A percentile compares a stretch with the other conserved stretches of the same genome.
Evolutionary conservation across 2,888 invertebrate species (phyloP).

Genomic region (Yponomeuta sedellus): DNA sequence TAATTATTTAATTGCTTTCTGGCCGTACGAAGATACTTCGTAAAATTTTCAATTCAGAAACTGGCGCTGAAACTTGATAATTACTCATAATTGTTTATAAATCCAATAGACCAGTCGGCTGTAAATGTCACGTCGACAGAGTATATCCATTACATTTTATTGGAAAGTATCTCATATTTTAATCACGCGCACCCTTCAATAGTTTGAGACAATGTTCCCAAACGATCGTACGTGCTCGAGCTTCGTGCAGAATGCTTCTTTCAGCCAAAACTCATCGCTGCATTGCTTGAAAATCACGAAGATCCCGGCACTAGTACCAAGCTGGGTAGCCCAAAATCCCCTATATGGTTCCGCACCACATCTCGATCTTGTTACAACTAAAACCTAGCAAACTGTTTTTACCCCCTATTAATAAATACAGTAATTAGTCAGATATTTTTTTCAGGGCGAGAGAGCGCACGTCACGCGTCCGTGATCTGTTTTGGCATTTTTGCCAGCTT

Average conservation of each 20-base stretch:
- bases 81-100: not conserved
- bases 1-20: no score
- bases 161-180: not conserved
- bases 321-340: no score
- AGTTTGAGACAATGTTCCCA: conserved; percentile 13
- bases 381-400: no score
- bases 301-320: not conserved
- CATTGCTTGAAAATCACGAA: not conserved
- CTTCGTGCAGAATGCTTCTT: not conserved
- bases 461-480: no score
- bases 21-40: no score
- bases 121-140: not conserved
- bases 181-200: not conserved
- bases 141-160: not conserved
- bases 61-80: not conserved
- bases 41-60: no score
- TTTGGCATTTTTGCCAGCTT: no score
- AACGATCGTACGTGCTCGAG: conserved; percentile 16
- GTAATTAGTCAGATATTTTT: no score
- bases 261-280: not conserved
- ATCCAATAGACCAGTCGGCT: not conserved
- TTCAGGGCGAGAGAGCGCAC: no score
- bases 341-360: no score
- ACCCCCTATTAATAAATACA: no score
- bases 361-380: no score